Evolutionary conservation across 1,140 invertebrate genomes (phyloP).

Genomic region (Hyles vespertilio): DNA sequence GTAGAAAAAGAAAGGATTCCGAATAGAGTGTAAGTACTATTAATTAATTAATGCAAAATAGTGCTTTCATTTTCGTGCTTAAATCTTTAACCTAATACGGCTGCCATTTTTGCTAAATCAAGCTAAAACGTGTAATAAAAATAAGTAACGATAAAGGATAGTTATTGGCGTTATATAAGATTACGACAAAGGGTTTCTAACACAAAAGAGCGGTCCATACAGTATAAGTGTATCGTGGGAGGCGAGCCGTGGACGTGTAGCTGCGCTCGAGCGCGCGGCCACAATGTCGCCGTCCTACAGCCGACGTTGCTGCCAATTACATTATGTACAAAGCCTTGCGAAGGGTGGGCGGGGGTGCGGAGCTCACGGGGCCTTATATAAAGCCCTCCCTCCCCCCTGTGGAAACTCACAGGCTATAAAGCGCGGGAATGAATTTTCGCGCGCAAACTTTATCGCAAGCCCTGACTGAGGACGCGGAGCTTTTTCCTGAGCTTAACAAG

Average conservation of each 20-base stretch:
- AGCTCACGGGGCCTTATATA: slow-evolving; percentile 37
- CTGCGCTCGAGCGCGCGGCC: slow-evolving; percentile 25
- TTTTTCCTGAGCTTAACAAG: slow-evolving; percentile 39
- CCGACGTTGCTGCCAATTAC: slow-evolving; percentile 36
- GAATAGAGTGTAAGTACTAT: neutral
- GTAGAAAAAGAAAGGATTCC: neutral
- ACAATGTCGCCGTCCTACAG: slow-evolving; percentile 19
- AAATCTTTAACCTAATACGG: no score
- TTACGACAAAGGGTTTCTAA: slow-evolving; percentile 1
- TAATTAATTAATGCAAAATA: no score
- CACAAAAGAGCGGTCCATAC: no score
- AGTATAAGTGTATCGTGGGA: neutral
- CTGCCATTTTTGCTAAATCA: no score
- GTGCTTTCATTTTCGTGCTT: no score
- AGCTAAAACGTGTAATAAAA: no score
- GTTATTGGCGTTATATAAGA: neutral
- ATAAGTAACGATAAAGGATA: no score
- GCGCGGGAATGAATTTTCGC: slow-evolving; percentile 67
- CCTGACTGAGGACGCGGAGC: slow-evolving; percentile 26
- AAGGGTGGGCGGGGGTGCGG: slow-evolving; percentile 12
- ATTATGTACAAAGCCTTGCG: slow-evolving; percentile 42
- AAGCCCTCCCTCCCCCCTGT: slow-evolving; percentile 24
- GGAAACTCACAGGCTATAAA: slow-evolving; percentile 53
- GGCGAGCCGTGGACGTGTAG: slow-evolving; percentile 22
- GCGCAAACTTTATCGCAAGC: slow-evolving; percentile 58